Evolutionary conservation across 2,113 vertebrate species (phyloP).

Genomic region (Tetraodon nigroviridis): DNA sequence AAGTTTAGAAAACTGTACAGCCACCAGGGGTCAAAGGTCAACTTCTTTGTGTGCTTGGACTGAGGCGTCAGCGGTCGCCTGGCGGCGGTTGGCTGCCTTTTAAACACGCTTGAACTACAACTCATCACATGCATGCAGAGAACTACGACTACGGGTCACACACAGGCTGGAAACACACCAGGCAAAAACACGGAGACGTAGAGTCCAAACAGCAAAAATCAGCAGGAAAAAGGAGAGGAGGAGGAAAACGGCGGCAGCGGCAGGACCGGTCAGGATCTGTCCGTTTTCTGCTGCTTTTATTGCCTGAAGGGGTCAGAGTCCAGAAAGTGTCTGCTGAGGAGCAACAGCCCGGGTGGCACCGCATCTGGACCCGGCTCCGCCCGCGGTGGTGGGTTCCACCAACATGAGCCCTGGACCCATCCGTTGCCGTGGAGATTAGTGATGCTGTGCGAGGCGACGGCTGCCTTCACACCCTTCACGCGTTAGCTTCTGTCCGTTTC

Average conservation of each 20-base stretch:
- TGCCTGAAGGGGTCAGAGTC: conserved; percentile 2
- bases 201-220: conserved; percentile 11
- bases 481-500: neutral
- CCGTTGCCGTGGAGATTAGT: neutral
- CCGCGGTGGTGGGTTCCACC: too few relatives aligned
- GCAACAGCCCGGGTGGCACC: neutral
- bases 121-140: conserved; percentile 57
- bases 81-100: neutral
- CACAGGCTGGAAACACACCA: conserved; percentile 49
- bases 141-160: conserved; percentile 62
- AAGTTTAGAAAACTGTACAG: conserved; percentile 50
- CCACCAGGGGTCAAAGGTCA: conserved; percentile 34
- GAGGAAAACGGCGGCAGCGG: conserved; percentile 20
- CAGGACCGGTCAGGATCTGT: neutral
- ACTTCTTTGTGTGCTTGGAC: neutral
- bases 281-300: conserved; percentile 7
- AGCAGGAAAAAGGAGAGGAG: conserved; percentile 21
- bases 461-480: too few relatives aligned
- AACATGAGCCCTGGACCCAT: neutral
- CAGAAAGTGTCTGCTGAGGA: neutral
- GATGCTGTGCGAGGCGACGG: too few relatives aligned
- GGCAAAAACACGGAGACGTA: conserved; percentile 34
- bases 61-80: neutral
- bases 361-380: too few relatives aligned
- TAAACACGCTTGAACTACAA: conserved; percentile 23